A percentile compares a stretch with the other conserved stretches of the same genome.
Conservation (phyloP, 2,797 vertebrate species). For the Fistularia tabacaria region DNA sequence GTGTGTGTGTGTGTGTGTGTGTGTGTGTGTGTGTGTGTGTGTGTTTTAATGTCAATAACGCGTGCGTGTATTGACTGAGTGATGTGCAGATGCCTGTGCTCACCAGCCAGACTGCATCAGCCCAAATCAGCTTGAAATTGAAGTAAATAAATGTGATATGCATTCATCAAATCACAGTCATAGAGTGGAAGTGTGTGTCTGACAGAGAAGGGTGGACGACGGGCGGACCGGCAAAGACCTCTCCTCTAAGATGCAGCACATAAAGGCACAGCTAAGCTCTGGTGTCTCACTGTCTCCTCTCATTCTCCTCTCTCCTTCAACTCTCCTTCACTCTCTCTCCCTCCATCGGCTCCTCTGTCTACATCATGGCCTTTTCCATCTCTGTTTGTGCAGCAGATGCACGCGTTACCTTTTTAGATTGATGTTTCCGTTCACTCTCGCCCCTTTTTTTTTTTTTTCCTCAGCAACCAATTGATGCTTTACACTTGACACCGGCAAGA, state of each 20-base stretch:
- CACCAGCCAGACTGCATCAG: background rate
- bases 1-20: constrained; percentile 9
- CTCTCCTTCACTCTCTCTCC: constrained; percentile 40
- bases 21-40: background rate
- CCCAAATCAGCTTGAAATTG: background rate
- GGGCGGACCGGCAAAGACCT: constrained; percentile 13
- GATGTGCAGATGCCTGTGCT: constrained; percentile 1
- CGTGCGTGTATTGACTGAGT: background rate
- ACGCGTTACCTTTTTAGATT: background rate
- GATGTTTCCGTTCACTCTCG: background rate
- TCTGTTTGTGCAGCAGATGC: background rate
- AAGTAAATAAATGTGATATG: background rate
- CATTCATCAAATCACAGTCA: background rate
- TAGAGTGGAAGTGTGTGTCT: background rate
- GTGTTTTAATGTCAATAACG: constrained; percentile 1
- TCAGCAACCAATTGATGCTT: too few species aligned
- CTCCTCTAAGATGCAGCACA: constrained; percentile 31
- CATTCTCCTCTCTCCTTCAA: constrained; percentile 37
- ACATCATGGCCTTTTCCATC: background rate
- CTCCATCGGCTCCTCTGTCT: constrained; percentile 5
- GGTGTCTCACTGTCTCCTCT: constrained; percentile 24
- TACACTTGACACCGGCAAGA: too few species aligned
- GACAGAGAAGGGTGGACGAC: constrained; percentile 8
- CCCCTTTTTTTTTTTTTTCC: too few species aligned
- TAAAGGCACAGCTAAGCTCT: constrained; percentile 34